These are phyloP conservation scores for Listronotus bonariensis DNA, from an alignment of 1,140 invertebrate genomes.

Conservation along the genomic window DNA sequence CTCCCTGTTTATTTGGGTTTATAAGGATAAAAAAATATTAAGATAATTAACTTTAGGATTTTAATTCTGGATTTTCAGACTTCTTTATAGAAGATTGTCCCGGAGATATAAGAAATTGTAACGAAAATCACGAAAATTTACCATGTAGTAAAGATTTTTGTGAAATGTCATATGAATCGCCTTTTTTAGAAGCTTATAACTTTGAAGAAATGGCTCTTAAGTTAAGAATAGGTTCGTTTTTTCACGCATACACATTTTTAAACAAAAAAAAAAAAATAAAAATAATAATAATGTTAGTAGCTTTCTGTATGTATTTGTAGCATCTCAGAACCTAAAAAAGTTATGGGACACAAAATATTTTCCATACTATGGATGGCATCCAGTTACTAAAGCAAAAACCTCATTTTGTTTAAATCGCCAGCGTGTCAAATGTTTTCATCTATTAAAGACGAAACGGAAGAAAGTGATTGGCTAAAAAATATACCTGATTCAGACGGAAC, in stretches of 20 bases:
- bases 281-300: too few relatives aligned
- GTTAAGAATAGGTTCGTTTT: conserved; percentile 30
- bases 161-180: conserved; percentile 33
- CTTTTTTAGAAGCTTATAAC: conserved; percentile 33
- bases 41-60: too few relatives aligned
- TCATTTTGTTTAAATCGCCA: conserved; percentile 31
- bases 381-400: conserved; percentile 6
- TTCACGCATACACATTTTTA: too few relatives aligned
- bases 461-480: conserved; percentile 4
- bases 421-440: conserved; percentile 17
- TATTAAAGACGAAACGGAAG: conserved; percentile 8
- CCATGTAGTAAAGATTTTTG: not conserved
- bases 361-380: conserved; percentile 13
- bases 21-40: too few relatives aligned
- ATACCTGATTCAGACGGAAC: not conserved
- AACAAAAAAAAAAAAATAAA: too few relatives aligned
- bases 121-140: conserved; percentile 11
- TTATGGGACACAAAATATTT: conserved; percentile 19
- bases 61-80: too few relatives aligned
- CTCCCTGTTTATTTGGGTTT: too few relatives aligned
- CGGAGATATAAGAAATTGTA: conserved; percentile 13
- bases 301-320: conserved; percentile 1
- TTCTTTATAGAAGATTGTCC: conserved; percentile 18
- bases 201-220: conserved; percentile 43
- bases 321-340: conserved; percentile 6